Evolutionary conservation across 2,888 invertebrate genomes (phyloP), one percentile per base, ranked within the genome.

Genomic region (Ochropleura plecta): DNA sequence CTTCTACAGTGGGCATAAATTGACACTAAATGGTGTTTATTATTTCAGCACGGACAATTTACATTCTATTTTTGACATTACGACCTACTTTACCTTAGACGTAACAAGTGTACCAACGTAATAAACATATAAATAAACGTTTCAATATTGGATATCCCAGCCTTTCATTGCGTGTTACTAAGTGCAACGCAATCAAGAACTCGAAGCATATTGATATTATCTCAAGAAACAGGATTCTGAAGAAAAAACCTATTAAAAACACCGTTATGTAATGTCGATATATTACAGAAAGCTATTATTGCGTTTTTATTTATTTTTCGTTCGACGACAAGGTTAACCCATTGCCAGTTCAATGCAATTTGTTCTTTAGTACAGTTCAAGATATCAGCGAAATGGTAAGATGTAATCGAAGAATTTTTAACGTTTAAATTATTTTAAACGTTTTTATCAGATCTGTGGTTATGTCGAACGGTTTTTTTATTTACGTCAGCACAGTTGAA

Each of bases 211-310:
- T 42, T 62, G 80, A 86, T 86, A 70, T 73, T 67, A 85, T 86
- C 80, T 81, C 76, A 49, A 72, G 64, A 83, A 53, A 78, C 62
- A 65, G 67, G 75, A 76, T 85, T 75, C 67, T 72, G 66, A 70
- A 81, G 55, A 75, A 70, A 82, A 76, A 73, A 73, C 67, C 73
- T 85, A 84, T 88, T 84, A 81, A 84, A 81, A 82, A 73, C 72
- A 80, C 84, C 84, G 87, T 90, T 90, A 90, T 86, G 88, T 85
- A 91, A 92, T 88, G 84, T 82, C 83, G 67, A 89, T 87, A 88
- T 85, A 81, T 86, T 87, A 86, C 81, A 40, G 78, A 85, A 65
- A 81, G 81, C 81, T 81, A 86, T 88, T 86, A 86, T 86, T 78
- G 64, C 60, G 64, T 72, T 82, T 85, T 79, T 83, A 81, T 81